Base-by-base conservation (phyloP, 2,797 vertebrate genomes). In the Aulostomus chinensis region DNA sequence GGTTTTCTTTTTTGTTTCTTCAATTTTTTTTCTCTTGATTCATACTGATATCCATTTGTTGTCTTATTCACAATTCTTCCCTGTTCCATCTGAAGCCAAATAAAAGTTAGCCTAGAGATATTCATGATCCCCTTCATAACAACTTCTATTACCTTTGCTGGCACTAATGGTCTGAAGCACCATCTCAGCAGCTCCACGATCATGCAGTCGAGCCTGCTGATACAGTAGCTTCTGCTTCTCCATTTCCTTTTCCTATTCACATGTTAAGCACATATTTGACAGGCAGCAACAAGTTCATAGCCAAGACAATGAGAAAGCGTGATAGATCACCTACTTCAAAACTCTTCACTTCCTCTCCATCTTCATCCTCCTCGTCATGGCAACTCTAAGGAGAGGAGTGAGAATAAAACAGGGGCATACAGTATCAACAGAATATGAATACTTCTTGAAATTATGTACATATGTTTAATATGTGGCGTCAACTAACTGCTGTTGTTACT, bases 201-300 rank as follows among this genome's bases (percentile, higher is more conserved):
- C 95, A 1, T 98, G 96, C 0, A 98, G 86, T 47, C 96, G 89
- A 54, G 96, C 96, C 89, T 98, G 96, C 59, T 98, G 96, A 78
- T 98, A 98, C 2, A 98, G 81, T 55, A 98, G 87, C 78, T 97
- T 98, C 78, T 98, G 96, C 67, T 98, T 98, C 85, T 98, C 96
- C 96, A 98, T 97, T 85, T 98, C 96, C 34, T 98, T 98, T 77
- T 98, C 96, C 96, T 98, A 68, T 80, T 87, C 26, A 16, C 7
- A 41, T 7, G 5, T n/a, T n/a, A n/a, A n/a, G 15, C 2, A 36
- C 9, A 21, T 8, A 14, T 34, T 1, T 31, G 18, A 41, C 39
- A 31, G 24, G 30, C 7, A n/a, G 21, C 7, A 13, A 6, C 21
- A 26, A 5, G 5, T 15, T 16, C 7, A 25, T 3, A 13, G 14